phyloP scores from a whole-genome alignment of 2,113 vertebrate species.

The Ciconia maguari region DNA sequence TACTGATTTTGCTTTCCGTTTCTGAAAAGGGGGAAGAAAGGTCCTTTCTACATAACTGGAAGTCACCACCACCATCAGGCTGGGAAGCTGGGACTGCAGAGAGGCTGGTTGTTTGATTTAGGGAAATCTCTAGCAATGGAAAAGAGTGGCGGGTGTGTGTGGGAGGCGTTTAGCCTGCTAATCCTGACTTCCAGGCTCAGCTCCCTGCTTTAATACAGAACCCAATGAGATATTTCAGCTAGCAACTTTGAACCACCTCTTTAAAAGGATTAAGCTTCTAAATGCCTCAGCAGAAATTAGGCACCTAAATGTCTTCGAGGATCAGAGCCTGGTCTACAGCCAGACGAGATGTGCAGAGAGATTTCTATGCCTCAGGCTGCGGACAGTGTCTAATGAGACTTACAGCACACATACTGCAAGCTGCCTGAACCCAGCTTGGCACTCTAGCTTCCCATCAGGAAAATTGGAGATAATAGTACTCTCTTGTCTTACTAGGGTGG shows the following conservation, averaged over 20 bases:
- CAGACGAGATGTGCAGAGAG: background rate
- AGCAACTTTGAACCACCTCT: background rate
- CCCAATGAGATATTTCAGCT: background rate
- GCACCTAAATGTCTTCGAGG: background rate
- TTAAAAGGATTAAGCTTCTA: background rate
- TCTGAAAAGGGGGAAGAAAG: background rate
- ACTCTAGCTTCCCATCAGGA: background rate
- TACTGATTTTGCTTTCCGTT: background rate
- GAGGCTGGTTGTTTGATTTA: background rate
- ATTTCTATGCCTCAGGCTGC: background rate
- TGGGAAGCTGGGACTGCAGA: background rate
- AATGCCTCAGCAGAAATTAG: background rate
- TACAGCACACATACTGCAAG: fast-evolving
- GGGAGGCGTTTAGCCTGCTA: background rate
- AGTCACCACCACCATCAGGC: background rate
- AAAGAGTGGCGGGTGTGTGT: background rate
- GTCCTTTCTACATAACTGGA: background rate
- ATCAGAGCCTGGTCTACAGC: background rate
- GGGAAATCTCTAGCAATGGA: background rate
- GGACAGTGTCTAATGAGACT: background rate
- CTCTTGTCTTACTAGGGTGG: background rate
- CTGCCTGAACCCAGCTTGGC: background rate
- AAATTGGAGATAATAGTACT: background rate
- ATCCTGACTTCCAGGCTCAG: background rate
- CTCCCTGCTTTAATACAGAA: background rate